Conservation (phyloP, 2,888 invertebrate species). For the Acrobeloides nanus region DNA sequence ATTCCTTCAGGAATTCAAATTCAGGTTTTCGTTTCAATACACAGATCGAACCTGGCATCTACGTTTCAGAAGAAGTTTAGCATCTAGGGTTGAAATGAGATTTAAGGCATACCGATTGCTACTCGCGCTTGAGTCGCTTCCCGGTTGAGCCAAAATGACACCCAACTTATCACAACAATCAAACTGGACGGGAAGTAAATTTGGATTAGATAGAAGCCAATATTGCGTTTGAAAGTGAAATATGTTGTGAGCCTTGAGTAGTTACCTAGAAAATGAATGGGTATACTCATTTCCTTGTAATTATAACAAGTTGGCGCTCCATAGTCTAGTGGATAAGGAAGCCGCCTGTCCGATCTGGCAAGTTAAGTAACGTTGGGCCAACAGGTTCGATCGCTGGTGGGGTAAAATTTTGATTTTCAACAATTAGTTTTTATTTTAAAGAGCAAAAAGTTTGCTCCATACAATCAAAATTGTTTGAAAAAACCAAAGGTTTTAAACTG, state of each 20-base stretch:
- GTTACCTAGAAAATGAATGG: too few species aligned
- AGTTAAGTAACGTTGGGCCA: too few species aligned
- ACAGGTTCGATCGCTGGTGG: too few species aligned
- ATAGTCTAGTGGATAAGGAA: too few species aligned
- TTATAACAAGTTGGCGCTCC: too few species aligned
- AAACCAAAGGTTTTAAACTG: background rate
- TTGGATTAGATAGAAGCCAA: conserved; percentile 54
- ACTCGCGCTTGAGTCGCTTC: conserved; percentile 55
- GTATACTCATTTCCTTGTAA: too few species aligned
- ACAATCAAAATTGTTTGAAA: background rate
- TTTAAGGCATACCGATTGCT: conserved; percentile 52
- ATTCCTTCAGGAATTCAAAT: too few species aligned
- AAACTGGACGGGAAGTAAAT: conserved; percentile 54
- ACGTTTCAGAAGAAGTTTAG: too few species aligned
- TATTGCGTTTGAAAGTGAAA: conserved; percentile 51
- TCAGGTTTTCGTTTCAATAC: too few species aligned
- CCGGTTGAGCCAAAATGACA: conserved; percentile 53
- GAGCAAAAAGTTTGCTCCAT: background rate
- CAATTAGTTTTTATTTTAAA: background rate
- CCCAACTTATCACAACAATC: conserved; percentile 54
- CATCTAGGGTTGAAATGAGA: too few species aligned
- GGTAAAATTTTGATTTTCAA: background rate
- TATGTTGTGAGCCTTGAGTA: conserved; percentile 54
- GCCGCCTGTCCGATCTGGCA: too few species aligned
- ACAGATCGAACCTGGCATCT: too few species aligned